Evolutionary conservation across 2,797 vertebrate species (phyloP), one percentile per base, ranked within the genome.

Genomic region (Pseudotriccus pelzelni): DNA sequence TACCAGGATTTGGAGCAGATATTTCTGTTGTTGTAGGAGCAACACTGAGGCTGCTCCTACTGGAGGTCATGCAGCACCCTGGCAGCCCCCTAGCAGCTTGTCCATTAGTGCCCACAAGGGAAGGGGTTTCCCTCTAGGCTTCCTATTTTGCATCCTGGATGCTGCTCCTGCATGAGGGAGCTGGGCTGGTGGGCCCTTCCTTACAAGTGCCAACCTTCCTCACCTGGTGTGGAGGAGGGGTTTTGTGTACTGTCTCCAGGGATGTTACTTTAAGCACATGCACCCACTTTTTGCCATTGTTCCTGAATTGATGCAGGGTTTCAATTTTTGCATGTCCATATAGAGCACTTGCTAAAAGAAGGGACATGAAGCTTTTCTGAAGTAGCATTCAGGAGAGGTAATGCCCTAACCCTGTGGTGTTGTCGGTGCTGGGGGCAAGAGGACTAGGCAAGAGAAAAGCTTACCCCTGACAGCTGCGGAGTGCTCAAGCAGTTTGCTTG

Each of bases 1-100:
- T 89, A 53, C 44, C 46, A 83, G 53, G 12, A 24, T 67, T 89
- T 91, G 52, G 59, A 80, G 63, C 63, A 66, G n/a, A 14, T 83
- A 10, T 44, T 94, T 27, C 55, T 85, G 58, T 59, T 87, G 46
- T 34, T 87, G 37, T 32, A 56, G 84, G 73, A 94, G 34, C 19
- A 69, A 2, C 10, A 13, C 28, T 50, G 47, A 77, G 17, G 14
- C 32, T 80, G 20, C 6, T 84, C 4, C 49, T 85, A 19, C 15
- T 27, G 49, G 23, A 46, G 37, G 64, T 87, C 55, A 4, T 36
- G 60, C 28, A 14, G 41, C 52, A 21, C 52, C 44, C 78, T 91
- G 75, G 12, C 60, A 14, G 44, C 52, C 21, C 52, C 44, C 78
- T 91, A 75, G 14, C 64, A 77, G 13, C 56, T 80, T 78, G 41